Conservation (phyloP, 2,888 invertebrate species). For the Coecobrya sp. region DNA sequence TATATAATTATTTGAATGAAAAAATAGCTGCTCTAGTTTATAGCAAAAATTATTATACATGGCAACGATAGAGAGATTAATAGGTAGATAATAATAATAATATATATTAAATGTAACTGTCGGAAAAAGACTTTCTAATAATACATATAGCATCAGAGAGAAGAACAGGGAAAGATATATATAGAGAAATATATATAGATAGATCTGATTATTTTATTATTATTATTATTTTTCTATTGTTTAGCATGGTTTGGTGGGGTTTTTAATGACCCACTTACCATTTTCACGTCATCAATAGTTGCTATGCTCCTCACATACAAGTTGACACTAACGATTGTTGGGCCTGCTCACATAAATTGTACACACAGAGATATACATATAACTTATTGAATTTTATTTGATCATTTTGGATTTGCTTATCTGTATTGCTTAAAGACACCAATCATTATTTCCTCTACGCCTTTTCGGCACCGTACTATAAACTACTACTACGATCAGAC, state of each 20-base stretch:
- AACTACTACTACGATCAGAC: too few species aligned
- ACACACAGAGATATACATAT: slow-evolving; percentile 50
- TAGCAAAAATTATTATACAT: slow-evolving; percentile 28
- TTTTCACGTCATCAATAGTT: slow-evolving; percentile 99
- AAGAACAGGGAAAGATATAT: slow-evolving; percentile 28
- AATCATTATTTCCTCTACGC: too few species aligned
- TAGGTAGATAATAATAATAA: slow-evolving; percentile 16
- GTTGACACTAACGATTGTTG: slow-evolving; percentile 98
- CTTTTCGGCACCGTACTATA: too few species aligned
- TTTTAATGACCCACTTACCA: slow-evolving; percentile 93
- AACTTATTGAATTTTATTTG: slow-evolving; percentile 14
- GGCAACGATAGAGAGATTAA: slow-evolving; percentile 20
- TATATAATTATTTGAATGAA: slow-evolving; percentile 19
- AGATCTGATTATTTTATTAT: slow-evolving; percentile 46
- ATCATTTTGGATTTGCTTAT: slow-evolving; percentile 39
- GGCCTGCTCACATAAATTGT: slow-evolving; percentile 89
- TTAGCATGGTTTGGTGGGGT: slow-evolving; percentile 84
- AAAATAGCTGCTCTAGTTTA: slow-evolving; percentile 30
- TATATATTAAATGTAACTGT: slow-evolving; percentile 27
- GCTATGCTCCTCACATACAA: slow-evolving; percentile 99
- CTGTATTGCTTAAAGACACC: too few species aligned
- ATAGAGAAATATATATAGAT: neutral
- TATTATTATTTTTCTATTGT: neutral
- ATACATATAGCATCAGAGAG: slow-evolving; percentile 32
- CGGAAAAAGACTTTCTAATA: slow-evolving; percentile 32